Evolutionary conservation across 2,888 invertebrate genomes (phyloP).

Genomic region (Spilosoma lubricipeda): DNA sequence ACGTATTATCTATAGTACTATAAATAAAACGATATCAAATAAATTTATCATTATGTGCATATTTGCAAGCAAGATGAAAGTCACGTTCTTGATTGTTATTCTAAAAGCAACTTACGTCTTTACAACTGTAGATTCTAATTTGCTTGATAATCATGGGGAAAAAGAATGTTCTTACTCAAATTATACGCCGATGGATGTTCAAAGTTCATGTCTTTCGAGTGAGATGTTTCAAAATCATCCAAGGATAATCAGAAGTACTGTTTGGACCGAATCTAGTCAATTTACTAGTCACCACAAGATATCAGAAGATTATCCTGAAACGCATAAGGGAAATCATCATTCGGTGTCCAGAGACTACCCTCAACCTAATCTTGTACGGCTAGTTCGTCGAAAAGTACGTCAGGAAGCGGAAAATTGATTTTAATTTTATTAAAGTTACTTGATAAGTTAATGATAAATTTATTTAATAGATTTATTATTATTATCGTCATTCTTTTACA

Average conservation of each 20-base stretch:
- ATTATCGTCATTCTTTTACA: too few relatives aligned
- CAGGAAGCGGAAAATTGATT: not conserved
- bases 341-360: conserved; percentile 59
- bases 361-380: conserved; percentile 44
- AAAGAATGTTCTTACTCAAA: not conserved
- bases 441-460: not conserved
- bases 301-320: conserved; percentile 56
- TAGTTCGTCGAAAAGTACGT: conserved; percentile 5
- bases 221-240: conserved; percentile 16
- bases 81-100: conserved; percentile 22
- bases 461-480: too few relatives aligned
- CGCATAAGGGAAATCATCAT: conserved; percentile 46
- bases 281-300: conserved; percentile 51
- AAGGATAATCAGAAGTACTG: conserved; percentile 35
- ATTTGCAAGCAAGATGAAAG: conserved; percentile 33
- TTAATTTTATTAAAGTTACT: not conserved
- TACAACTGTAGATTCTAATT: not conserved
- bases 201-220: not conserved
- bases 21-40: conserved; percentile 21
- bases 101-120: conserved; percentile 9
- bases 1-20: conserved; percentile 10
- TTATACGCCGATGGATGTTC: not conserved
- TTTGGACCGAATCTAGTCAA: conserved; percentile 33
- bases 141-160: not conserved
- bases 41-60: conserved; percentile 14